Evolutionary conservation across 2,888 invertebrate species (phyloP).

Genomic region (Cordylochernes scorpioides): DNA sequence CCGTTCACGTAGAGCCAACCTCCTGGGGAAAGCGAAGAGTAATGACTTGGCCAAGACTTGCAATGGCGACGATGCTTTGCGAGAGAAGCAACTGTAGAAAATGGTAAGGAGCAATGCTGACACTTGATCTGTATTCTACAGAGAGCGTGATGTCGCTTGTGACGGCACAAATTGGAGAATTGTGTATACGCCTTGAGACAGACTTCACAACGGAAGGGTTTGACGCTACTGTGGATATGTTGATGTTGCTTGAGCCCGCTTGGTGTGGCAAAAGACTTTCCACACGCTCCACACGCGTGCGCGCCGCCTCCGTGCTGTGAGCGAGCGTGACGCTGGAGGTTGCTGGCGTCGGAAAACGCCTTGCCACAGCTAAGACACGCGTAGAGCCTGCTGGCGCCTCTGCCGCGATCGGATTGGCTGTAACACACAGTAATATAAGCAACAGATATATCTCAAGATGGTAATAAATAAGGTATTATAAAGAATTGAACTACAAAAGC

Average conservation of each 20-base stretch:
- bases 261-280: conserved; percentile 89
- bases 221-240: conserved; percentile 91
- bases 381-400: too few relatives aligned
- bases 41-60: too few relatives aligned
- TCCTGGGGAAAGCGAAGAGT: conserved; percentile 13
- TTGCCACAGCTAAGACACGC: conserved; percentile 57
- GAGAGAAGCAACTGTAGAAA: conserved; percentile 63
- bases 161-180: conserved; percentile 93
- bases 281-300: conserved; percentile 92
- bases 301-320: conserved; percentile 79
- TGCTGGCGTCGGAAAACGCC: conserved; percentile 84
- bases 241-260: conserved; percentile 96
- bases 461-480: too few relatives aligned
- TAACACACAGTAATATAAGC: too few relatives aligned
- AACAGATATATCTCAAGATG: too few relatives aligned
- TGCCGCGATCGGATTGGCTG: too few relatives aligned
- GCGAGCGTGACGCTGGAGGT: conserved; percentile 83
- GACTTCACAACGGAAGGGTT: conserved; percentile 62
- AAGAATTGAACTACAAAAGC: too few relatives aligned
- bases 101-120: conserved; percentile 69
- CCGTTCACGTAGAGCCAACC: background rate
- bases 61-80: conserved; percentile 89
- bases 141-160: conserved; percentile 91
- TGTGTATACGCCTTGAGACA: conserved; percentile 97
- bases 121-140: conserved; percentile 81